Base-by-base conservation (phyloP, 2,113 vertebrate species). In the Melierax canorus region DNA sequence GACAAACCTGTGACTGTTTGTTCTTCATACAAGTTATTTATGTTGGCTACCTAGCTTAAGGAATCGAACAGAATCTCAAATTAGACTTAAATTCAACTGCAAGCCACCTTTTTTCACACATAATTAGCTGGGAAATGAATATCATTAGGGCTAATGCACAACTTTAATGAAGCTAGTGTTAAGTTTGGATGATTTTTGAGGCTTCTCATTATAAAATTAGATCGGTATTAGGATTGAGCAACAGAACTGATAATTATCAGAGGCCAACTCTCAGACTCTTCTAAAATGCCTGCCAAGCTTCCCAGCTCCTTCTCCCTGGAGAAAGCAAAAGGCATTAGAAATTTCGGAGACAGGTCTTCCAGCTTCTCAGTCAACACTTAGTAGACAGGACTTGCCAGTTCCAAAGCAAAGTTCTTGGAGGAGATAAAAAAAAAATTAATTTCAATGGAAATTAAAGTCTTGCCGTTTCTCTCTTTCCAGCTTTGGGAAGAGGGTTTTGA, bases 221-320 rank as follows among this genome's bases (percentile, higher is more conserved):
- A 86, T 32, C 3, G 9, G 75, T 67, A 93, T 92, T 93, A 80
- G 41, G n/a, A 90, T 38, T 95, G 94, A 95, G 90, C 64, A 95
- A 94, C 27, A 86, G 36, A 86, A 46, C 38, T 32, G 50, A 39
- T 68, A 94, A 81, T 63, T 84, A 88, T 88, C 80, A 92, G 72
- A 78, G 36, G 72, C 50, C 75, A 93, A 51, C 27, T 88, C 72
- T n/a, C 27, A 94, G 51, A 72, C 60, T 88, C 78, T 36, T 84
- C 79, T 84, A 86, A 84, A 88, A 56, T 63, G n/a, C 34, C 69
- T 93, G 89, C 80, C 77, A 95, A 96, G 36, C 38, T 86, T 55
- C 38, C 55, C 67, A 87, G 64, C 11, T 86, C 56, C 83, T 74
- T 88, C 30, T 87, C 91, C 39, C 74, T 38, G 22, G 48, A 88